These are phyloP conservation scores for Corvus moneduloides DNA, from an alignment of 2,113 vertebrate species.

Conservation along the genomic window DNA sequence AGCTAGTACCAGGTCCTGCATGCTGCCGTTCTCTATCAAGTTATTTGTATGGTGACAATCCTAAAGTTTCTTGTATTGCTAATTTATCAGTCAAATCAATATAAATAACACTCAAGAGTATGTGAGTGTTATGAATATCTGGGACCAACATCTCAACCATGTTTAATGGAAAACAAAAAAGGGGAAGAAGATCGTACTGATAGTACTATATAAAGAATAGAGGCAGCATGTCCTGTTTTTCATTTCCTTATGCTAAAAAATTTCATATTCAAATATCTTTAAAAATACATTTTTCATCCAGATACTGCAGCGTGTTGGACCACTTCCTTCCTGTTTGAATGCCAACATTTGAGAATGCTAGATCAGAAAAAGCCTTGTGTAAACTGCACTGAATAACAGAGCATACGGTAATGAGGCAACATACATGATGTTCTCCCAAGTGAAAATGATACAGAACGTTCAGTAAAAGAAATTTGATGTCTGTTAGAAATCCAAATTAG, in stretches of 20 bases:
- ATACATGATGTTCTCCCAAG: conserved; percentile 40
- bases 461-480: not conserved
- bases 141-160: not conserved
- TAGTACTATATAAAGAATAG: not conserved
- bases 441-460: not conserved
- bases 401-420: conserved; percentile 8
- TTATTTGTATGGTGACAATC: not conserved
- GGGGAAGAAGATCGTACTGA: not conserved
- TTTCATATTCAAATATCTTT: not conserved
- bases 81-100: not conserved
- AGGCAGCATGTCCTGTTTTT: not conserved
- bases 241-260: not conserved
- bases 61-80: not conserved
- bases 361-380: not conserved
- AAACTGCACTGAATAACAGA: conserved; percentile 10
- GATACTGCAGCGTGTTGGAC: not conserved
- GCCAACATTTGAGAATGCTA: conserved; percentile 2
- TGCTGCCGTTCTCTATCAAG: not conserved
- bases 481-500: not conserved
- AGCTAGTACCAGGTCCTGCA: not conserved
- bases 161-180: not conserved
- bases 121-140: not conserved
- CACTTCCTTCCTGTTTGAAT: conserved; percentile 1
- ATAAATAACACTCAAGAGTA: not conserved
- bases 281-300: not conserved